Percentiles rank a stretch among this genome's conserved stretches.
phyloP scores from a whole-genome alignment of 1,140 invertebrate species.

The Polypedilum vanderplanki region DNA sequence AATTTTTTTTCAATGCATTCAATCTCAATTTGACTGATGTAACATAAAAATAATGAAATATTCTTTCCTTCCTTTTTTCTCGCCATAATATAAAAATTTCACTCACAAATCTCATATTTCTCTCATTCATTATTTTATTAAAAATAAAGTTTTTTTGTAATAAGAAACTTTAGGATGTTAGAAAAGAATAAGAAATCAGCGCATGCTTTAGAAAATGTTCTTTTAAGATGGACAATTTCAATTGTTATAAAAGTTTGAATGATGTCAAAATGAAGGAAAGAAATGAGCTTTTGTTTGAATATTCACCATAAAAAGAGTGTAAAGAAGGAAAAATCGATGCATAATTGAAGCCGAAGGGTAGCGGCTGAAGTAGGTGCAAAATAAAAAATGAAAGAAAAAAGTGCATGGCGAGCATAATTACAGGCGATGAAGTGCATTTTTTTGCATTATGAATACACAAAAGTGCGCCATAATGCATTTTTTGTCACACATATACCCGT shows the following conservation, averaged over 20 bases:
- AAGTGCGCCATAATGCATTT: slow-evolving; percentile 6
- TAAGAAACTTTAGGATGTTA: background rate
- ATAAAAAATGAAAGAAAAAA: background rate
- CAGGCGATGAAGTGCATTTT: slow-evolving; percentile 23
- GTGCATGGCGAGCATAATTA: slow-evolving; percentile 27
- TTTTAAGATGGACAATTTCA: slow-evolving; percentile 15
- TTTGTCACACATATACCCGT: slow-evolving; percentile 23
- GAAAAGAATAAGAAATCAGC: background rate
- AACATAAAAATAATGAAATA: background rate
- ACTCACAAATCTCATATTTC: too few relatives aligned
- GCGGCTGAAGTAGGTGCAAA: background rate
- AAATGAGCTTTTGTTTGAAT: slow-evolving; percentile 1
- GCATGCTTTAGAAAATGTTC: background rate
- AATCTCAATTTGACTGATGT: background rate
- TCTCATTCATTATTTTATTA: background rate
- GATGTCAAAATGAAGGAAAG: background rate
- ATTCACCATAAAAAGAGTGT: background rate
- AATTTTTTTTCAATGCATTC: too few relatives aligned
- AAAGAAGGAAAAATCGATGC: slow-evolving; percentile 19
- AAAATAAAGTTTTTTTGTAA: background rate
- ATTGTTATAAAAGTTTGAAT: background rate
- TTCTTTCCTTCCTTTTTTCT: background rate
- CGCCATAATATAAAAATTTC: background rate
- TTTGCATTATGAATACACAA: background rate
- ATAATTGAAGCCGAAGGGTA: background rate